Evolutionary conservation across 2,888 invertebrate genomes (phyloP).

Genomic region (Coelogynopora nodosa): DNA sequence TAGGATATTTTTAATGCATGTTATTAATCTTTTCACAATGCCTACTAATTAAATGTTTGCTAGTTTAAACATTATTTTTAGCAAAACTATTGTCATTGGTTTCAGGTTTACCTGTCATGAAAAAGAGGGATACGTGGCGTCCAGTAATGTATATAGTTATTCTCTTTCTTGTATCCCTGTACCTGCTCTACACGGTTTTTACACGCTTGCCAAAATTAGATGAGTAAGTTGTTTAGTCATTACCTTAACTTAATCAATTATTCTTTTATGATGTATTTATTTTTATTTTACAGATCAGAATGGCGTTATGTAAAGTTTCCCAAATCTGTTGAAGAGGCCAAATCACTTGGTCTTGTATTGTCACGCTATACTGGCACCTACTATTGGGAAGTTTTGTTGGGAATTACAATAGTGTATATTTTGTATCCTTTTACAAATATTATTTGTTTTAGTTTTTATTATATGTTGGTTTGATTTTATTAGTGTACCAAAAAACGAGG

Average conservation of each 20-base stretch:
- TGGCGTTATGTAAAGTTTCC: slow-evolving; percentile 81
- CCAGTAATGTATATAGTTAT: not conserved
- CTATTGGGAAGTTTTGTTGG: slow-evolving; percentile 82
- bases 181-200: not conserved
- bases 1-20: too few species aligned
- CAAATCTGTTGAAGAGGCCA: slow-evolving; percentile 88
- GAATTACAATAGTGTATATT: slow-evolving; percentile 83
- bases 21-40: too few species aligned
- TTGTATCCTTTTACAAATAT: slow-evolving; percentile 70
- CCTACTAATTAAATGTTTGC: too few species aligned
- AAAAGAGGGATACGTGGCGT: not conserved
- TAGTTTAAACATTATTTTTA: too few species aligned
- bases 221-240: not conserved
- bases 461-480: too few species aligned
- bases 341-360: slow-evolving; percentile 82
- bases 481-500: too few species aligned
- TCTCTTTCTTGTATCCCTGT: not conserved
- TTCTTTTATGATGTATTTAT: not conserved
- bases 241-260: not conserved
- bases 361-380: slow-evolving; percentile 87
- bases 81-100: too few species aligned
- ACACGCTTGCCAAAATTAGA: not conserved
- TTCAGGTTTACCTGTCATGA: not conserved
- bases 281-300: slow-evolving; percentile 72
- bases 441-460: too few species aligned